Conservation (phyloP, 2,888 invertebrate genomes). For the Agonopterix heracliana region DNA sequence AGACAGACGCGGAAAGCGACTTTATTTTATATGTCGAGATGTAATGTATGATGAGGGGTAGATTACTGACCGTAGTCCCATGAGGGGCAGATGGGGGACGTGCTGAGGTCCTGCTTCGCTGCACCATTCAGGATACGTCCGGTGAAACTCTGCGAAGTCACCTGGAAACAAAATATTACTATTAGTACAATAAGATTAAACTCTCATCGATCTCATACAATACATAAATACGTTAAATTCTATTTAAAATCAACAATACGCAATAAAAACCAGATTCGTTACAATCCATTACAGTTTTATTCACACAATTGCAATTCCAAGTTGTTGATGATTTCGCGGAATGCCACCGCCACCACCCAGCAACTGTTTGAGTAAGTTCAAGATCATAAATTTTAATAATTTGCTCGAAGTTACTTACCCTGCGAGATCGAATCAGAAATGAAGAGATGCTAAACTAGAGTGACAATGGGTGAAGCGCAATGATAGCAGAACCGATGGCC, state of each 20-base stretch:
- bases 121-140: constrained; percentile 94
- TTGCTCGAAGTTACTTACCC: too few species aligned
- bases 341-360: neutral
- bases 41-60: too few species aligned
- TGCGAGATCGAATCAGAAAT: too few species aligned
- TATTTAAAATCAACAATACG: constrained; percentile 4
- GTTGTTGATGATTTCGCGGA: constrained; percentile 18
- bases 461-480: too few species aligned
- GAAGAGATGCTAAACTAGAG: too few species aligned
- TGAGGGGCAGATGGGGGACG: constrained; percentile 74
- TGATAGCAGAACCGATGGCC: too few species aligned
- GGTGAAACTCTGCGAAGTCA: constrained; percentile 89
- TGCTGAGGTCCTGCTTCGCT: constrained; percentile 84
- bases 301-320: constrained; percentile 10
- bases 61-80: constrained; percentile 66
- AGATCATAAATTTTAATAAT: too few species aligned
- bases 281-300: constrained; percentile 5
- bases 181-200: constrained; percentile 1
- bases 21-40: too few species aligned
- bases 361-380: too few species aligned
- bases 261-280: constrained; percentile 6
- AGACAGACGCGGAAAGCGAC: too few species aligned
- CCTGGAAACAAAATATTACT: constrained; percentile 76
- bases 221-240: neutral
- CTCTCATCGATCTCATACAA: constrained; percentile 6